Percentiles rank a stretch among this genome's conserved stretches.
Evolutionary conservation across 2,888 invertebrate species (phyloP).

Genomic region (Lepetodrilus schrolli): DNA sequence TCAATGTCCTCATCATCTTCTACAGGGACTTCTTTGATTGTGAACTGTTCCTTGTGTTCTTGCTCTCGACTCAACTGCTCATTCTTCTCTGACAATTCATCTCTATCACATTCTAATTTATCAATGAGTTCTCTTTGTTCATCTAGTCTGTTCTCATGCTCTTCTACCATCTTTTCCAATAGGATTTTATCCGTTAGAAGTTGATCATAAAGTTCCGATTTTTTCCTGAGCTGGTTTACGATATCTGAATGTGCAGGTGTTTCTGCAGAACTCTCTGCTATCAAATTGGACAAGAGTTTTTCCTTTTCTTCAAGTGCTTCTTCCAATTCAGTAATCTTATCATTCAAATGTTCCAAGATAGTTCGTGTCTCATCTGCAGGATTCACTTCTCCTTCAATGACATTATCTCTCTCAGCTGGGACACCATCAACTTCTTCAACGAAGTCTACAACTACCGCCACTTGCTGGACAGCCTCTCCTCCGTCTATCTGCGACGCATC

Average conservation of each 20-base stretch:
- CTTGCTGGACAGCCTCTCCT: constrained; percentile 15
- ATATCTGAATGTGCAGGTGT: background rate
- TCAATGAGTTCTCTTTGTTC: constrained; percentile 16
- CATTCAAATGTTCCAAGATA: constrained; percentile 39
- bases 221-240: constrained; percentile 18
- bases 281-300: constrained; percentile 30
- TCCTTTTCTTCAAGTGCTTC: constrained; percentile 44
- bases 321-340: constrained; percentile 42
- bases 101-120: constrained; percentile 8
- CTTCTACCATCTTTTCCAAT: background rate
- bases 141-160: background rate
- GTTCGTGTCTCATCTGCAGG: background rate
- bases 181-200: constrained; percentile 13
- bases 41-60: background rate
- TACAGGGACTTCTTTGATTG: background rate
- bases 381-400: constrained; percentile 30
- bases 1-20: constrained; percentile 10
- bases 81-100: constrained; percentile 35
- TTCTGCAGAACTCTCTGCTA: constrained; percentile 10
- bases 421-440: constrained; percentile 43
- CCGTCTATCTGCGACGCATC: background rate
- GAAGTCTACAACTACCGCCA: constrained; percentile 40
- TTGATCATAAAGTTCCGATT: background rate
- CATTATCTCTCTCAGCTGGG: constrained; percentile 43
- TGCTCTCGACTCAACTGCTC: constrained; percentile 31